Percentiles rank a stretch among this genome's conserved stretches.
Evolutionary conservation across 2,113 vertebrate genomes (phyloP).

Genomic region (Terrapene triunguis): DNA sequence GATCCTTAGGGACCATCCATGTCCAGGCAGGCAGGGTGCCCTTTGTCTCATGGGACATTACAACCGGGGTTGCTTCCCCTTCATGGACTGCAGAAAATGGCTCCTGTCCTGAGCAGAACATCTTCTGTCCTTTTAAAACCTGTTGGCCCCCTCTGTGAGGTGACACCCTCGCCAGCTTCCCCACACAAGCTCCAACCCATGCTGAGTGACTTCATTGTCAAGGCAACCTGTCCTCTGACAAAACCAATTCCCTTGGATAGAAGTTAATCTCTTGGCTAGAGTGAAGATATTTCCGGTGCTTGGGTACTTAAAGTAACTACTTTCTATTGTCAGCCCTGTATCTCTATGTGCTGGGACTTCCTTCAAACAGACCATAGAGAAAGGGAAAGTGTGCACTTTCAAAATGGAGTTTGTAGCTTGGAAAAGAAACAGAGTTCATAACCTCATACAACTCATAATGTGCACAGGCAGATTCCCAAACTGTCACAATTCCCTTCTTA

Average conservation of each 20-base stretch:
- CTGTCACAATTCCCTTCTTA: not conserved
- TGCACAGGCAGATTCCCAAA: not conserved
- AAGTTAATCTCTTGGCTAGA: not conserved
- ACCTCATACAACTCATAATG: not conserved
- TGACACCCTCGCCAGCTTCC: not conserved
- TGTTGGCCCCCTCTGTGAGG: not conserved
- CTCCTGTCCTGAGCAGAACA: not conserved
- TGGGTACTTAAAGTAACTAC: not conserved
- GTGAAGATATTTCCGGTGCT: not conserved
- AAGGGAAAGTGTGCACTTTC: not conserved
- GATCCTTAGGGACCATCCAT: not conserved
- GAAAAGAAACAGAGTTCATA: not conserved
- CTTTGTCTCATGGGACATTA: not conserved
- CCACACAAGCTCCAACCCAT: not conserved
- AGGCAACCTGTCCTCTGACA: not conserved
- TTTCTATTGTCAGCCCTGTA: not conserved
- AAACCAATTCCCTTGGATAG: not conserved
- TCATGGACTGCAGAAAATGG: not conserved
- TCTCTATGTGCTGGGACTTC: not conserved
- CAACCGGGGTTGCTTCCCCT: not conserved
- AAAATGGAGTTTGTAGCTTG: not conserved
- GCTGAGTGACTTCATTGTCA: not conserved
- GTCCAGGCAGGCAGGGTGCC: not conserved
- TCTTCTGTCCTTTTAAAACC: not conserved
- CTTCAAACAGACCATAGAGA: not conserved